Evolutionary conservation across 2,888 invertebrate species (phyloP).

Genomic region (Eupsilia transversa): DNA sequence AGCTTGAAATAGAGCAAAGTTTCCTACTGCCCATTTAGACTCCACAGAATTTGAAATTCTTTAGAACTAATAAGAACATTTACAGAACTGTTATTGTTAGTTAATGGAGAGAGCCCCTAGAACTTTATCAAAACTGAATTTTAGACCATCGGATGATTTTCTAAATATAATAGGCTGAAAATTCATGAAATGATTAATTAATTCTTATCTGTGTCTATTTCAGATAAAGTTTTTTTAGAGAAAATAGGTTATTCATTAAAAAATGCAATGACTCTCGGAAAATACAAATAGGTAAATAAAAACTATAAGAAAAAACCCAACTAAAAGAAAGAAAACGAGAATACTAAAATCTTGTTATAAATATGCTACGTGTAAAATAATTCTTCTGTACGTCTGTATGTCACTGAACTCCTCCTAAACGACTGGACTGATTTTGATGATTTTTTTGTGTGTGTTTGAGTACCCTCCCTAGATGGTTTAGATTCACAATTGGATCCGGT

Average conservation of each 20-base stretch:
- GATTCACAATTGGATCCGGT: too few species aligned
- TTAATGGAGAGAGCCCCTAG: neutral
- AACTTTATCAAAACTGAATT: conserved; percentile 37
- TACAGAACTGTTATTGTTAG: conserved; percentile 15
- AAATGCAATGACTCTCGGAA: neutral
- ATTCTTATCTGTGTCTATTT: neutral
- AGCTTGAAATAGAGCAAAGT: neutral
- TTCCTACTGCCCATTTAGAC: neutral
- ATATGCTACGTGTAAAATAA: neutral
- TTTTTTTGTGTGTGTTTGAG: too few species aligned
- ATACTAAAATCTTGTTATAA: neutral
- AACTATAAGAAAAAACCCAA: neutral
- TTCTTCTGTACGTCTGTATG: too few species aligned
- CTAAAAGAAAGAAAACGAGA: neutral
- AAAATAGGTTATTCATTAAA: neutral
- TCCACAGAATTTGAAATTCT: conserved; percentile 10
- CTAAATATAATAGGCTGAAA: conserved; percentile 2
- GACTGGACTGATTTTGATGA: too few species aligned
- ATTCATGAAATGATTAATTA: neutral
- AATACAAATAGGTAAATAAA: neutral
- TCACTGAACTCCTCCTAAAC: too few species aligned
- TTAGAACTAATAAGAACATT: conserved; percentile 7
- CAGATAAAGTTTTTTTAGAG: neutral
- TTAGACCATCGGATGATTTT: neutral
- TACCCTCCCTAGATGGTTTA: too few species aligned